Evolutionary conservation across 1,140 invertebrate genomes (phyloP).

Genomic region (Psix sp.): DNA sequence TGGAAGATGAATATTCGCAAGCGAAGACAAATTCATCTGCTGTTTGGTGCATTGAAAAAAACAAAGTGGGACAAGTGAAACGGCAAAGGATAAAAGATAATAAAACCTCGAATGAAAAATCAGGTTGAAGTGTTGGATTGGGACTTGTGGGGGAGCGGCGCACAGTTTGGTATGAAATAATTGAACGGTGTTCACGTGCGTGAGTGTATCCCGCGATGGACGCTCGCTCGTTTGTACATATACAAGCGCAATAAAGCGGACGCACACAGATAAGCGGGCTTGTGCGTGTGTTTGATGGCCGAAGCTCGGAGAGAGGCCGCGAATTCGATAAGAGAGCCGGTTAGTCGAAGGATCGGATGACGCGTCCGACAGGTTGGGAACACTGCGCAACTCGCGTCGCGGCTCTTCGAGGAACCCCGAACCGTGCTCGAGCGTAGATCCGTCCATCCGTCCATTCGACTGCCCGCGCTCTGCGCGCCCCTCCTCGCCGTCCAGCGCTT

Average conservation of each 20-base stretch:
- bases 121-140: neutral
- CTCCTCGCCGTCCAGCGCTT: slow-evolving; percentile 13
- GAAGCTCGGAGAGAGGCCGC: slow-evolving; percentile 51
- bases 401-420: slow-evolving; percentile 47
- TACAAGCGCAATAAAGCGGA: slow-evolving; percentile 14
- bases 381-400: slow-evolving; percentile 52
- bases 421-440: slow-evolving; percentile 56
- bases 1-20: neutral
- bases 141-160: neutral
- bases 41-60: neutral
- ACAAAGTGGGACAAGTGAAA: slow-evolving; percentile 5
- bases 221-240: slow-evolving; percentile 23
- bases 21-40: neutral
- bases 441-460: slow-evolving; percentile 22
- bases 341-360: slow-evolving; percentile 56
- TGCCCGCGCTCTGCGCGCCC: slow-evolving; percentile 13
- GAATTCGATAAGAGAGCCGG: slow-evolving; percentile 58
- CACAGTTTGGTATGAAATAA: slow-evolving; percentile 24
- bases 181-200: slow-evolving; percentile 33
- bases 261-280: slow-evolving; percentile 1
- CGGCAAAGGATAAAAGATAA: neutral
- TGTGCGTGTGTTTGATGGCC: slow-evolving; percentile 38
- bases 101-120: too few species aligned
- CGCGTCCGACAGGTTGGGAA: slow-evolving; percentile 55
- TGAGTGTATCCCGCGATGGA: slow-evolving; percentile 19